Evolutionary conservation across 2,888 invertebrate genomes (phyloP).

Genomic region (Punctoribates punctum): DNA sequence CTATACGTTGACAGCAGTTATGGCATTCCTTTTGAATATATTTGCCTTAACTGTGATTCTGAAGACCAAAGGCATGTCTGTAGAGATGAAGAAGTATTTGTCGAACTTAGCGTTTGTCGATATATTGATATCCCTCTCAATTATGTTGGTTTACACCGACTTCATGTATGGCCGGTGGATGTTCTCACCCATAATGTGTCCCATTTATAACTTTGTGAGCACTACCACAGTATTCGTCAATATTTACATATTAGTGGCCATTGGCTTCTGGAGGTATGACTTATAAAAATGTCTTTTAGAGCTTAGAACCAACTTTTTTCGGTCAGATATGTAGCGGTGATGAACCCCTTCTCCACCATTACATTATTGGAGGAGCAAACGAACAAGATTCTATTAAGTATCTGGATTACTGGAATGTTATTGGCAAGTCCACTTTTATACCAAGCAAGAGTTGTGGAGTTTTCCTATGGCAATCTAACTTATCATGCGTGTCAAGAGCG

Average conservation of each 20-base stretch:
- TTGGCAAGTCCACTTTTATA: slow-evolving; percentile 14
- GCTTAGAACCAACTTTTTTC: background rate
- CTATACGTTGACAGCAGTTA: slow-evolving; percentile 27
- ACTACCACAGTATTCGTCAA: slow-evolving; percentile 35
- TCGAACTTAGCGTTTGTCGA: slow-evolving; percentile 30
- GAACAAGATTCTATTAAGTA: background rate
- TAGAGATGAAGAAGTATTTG: slow-evolving; percentile 34
- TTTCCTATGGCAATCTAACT: background rate
- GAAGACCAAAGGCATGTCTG: background rate
- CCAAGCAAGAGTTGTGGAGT: background rate
- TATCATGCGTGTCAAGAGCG: slow-evolving; percentile 21
- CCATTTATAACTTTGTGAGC: slow-evolving; percentile 26
- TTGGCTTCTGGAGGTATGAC: slow-evolving; percentile 39
- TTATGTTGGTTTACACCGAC: slow-evolving; percentile 28
- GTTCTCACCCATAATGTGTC: slow-evolving; percentile 32
- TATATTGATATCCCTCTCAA: slow-evolving; percentile 37
- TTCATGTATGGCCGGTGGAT: slow-evolving; percentile 40
- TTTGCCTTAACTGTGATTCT: background rate
- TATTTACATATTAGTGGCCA: slow-evolving; percentile 37
- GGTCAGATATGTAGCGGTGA: background rate
- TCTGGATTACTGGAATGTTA: background rate
- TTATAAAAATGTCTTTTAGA: no score
- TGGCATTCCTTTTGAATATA: slow-evolving; percentile 26
- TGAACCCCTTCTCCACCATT: background rate
- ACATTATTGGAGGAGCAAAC: background rate